Conservation (phyloP, 2,888 invertebrate species). For the Dyspetes luteomarginatus region DNA sequence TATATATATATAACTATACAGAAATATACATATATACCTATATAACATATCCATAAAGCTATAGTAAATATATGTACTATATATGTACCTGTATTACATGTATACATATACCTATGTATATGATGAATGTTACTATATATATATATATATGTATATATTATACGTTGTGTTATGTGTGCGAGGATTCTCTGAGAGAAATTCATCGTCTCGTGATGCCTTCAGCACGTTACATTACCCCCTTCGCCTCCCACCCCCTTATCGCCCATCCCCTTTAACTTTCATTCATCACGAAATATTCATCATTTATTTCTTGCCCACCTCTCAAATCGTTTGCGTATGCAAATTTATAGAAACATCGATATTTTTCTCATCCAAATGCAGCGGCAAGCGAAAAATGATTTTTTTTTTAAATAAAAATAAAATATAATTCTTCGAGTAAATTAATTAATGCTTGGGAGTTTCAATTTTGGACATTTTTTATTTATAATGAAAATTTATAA, state of each 20-base stretch:
- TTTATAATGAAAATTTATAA: no score
- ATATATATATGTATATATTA: no score
- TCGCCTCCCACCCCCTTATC: not conserved
- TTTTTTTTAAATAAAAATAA: not conserved
- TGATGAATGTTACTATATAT: no score
- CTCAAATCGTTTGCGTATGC: not conserved
- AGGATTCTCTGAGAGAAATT: slow-evolving; percentile 43
- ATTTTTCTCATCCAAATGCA: not conserved
- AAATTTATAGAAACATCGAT: not conserved
- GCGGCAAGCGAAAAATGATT: not conserved
- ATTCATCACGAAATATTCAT: slow-evolving; percentile 44
- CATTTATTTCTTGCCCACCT: slow-evolving; percentile 24
- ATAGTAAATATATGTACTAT: no score
- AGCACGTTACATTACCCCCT: slow-evolving; percentile 17
- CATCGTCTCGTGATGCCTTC: slow-evolving; percentile 33
- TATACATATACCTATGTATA: no score
- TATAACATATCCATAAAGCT: not conserved
- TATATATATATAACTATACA: slow-evolving; percentile 10
- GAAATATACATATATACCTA: not conserved
- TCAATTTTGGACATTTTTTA: no score
- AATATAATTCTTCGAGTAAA: not conserved
- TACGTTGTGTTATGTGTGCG: not conserved
- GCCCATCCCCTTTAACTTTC: not conserved
- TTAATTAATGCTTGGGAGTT: no score
- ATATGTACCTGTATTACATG: no score